Evolutionary conservation across 1,140 invertebrate species (phyloP).

Genomic region (Drosophila willistoni): DNA sequence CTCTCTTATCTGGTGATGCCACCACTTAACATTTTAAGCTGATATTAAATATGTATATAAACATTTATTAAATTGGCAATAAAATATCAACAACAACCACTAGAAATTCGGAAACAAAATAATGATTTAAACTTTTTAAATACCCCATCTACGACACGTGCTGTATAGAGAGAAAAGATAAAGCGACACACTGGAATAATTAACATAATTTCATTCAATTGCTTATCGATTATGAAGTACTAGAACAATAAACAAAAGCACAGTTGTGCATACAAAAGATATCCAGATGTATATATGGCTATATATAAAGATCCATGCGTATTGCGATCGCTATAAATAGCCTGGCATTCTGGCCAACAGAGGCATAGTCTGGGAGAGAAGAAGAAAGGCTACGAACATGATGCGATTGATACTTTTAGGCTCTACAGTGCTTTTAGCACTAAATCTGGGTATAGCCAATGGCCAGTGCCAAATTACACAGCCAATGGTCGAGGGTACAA

Average conservation of each 20-base stretch:
- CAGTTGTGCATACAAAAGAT: conserved; percentile 38
- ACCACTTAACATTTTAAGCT: too few relatives aligned
- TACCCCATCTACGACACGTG: too few relatives aligned
- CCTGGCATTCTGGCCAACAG: background rate
- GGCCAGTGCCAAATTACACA: conserved; percentile 37
- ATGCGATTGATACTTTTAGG: conserved; percentile 19
- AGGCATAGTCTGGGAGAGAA: background rate
- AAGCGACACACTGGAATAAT: too few relatives aligned
- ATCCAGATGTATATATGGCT: background rate
- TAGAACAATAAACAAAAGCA: background rate
- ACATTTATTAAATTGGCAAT: too few relatives aligned
- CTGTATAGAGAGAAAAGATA: too few relatives aligned
- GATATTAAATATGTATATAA: too few relatives aligned
- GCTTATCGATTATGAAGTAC: too few relatives aligned
- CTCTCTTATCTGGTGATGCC: too few relatives aligned
- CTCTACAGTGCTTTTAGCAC: conserved; percentile 17
- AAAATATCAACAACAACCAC: too few relatives aligned
- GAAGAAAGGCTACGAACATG: conserved; percentile 11
- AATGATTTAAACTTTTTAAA: too few relatives aligned
- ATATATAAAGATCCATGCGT: background rate
- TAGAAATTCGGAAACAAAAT: too few relatives aligned
- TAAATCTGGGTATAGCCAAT: conserved; percentile 38
- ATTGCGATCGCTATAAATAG: conserved; percentile 34
- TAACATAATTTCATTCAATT: too few relatives aligned
- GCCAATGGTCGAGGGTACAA: conserved; percentile 30